These are phyloP conservation scores for Rutilus rutilus DNA, from an alignment of 2,113 vertebrate genomes.

Conservation along the genomic window DNA sequence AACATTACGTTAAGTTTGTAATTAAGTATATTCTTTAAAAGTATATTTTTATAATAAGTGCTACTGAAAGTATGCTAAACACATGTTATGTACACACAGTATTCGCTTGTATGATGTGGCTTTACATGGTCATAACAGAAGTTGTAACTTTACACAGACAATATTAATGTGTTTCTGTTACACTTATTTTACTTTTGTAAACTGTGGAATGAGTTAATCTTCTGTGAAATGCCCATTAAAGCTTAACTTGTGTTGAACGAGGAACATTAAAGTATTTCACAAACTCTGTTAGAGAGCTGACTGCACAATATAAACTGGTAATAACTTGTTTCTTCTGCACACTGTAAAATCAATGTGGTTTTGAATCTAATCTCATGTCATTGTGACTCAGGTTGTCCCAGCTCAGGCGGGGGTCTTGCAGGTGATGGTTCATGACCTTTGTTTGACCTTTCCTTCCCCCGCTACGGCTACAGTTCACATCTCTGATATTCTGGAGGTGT, in stretches of 20 bases:
- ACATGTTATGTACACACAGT: too few species aligned
- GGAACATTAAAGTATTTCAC: not conserved
- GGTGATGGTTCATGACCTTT: conserved; percentile 92
- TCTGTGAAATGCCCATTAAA: too few species aligned
- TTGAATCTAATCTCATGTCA: not conserved
- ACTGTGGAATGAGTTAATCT: too few species aligned
- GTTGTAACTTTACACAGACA: not conserved
- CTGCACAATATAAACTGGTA: not conserved
- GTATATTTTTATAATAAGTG: too few species aligned
- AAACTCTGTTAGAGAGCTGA: not conserved
- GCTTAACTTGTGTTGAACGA: not conserved
- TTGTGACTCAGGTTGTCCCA: conserved; percentile 81
- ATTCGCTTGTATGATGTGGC: too few species aligned
- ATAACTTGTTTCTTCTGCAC: not conserved
- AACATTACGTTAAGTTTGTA: too few species aligned
- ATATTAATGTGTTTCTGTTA: not conserved
- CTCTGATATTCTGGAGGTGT: conserved; percentile 89
- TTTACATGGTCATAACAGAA: too few species aligned
- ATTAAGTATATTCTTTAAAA: too few species aligned
- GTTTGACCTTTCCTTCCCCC: conserved; percentile 85
- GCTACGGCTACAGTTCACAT: conserved; percentile 82
- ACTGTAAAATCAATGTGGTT: not conserved
- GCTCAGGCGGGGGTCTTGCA: conserved; percentile 77
- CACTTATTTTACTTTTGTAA: not conserved
- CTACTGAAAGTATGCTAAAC: too few species aligned